phyloP scores from a whole-genome alignment of 2,113 vertebrate genomes.

The Machaerirhynchus nigripectus region DNA sequence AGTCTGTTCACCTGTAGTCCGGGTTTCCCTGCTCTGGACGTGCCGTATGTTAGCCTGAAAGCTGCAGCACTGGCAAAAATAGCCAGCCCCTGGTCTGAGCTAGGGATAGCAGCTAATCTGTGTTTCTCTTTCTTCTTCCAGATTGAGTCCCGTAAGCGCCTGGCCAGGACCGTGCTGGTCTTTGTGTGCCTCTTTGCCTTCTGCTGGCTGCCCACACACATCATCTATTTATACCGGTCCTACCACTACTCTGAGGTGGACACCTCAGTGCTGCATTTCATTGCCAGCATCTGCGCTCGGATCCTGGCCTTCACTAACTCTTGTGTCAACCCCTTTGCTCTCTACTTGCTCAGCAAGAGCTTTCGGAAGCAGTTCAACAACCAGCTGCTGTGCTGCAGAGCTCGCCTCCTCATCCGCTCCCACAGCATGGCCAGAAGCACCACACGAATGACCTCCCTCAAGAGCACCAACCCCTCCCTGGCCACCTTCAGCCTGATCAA shows the following conservation, averaged over 20 bases:
- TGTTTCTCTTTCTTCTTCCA: conserved; percentile 48
- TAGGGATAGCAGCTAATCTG: background rate
- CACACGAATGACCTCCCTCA: conserved; percentile 85
- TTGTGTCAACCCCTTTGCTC: conserved; percentile 93
- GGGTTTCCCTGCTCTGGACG: background rate
- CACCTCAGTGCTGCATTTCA: conserved; percentile 87
- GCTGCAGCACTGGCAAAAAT: background rate
- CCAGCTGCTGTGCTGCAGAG: conserved; percentile 86
- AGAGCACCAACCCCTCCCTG: conserved; percentile 86
- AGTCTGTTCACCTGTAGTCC: background rate
- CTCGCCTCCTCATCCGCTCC: conserved; percentile 61
- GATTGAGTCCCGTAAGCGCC: conserved; percentile 92
- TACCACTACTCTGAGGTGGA: conserved; percentile 94
- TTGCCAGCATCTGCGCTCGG: conserved; percentile 87
- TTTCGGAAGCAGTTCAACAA: conserved; percentile 95
- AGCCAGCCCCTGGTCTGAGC: background rate
- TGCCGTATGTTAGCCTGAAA: background rate
- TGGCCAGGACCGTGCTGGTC: conserved; percentile 93
- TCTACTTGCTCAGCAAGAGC: conserved; percentile 92
- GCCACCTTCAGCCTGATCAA: conserved; percentile 86
- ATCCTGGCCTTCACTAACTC: conserved; percentile 95
- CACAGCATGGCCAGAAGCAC: conserved; percentile 78
- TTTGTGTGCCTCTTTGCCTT: conserved; percentile 94
- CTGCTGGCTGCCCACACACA: conserved; percentile 94
- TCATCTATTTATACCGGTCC: conserved; percentile 93